Base-by-base conservation (phyloP, 1,140 invertebrate species). In the Cyclina sinensis region DNA sequence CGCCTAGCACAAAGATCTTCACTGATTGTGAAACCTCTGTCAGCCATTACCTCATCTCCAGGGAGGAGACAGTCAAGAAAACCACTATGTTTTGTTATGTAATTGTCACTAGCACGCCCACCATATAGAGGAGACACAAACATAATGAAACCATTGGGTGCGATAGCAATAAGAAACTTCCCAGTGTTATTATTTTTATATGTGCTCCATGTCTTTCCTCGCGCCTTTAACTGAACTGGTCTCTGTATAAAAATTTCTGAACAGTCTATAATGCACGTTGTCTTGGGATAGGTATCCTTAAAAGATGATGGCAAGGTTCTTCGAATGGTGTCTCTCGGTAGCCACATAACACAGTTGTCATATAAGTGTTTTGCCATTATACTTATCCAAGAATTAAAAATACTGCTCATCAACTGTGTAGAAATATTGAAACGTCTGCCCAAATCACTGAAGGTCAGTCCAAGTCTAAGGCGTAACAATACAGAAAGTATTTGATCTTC, bases 151-250 rank as follows among this genome's bases (percentile, higher is more conserved):
- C 92, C 93, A 78, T 92, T 90, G 21, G 93, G 93, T 24, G 92
- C 91, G 51, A 91, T 93, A 14, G 86, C 94, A 30, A 94, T 78
- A 14, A 95, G 79, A 87, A 91, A 91, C 73, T 94, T 95, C 12
- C 37, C 48, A n/a, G 91, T 92, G 73, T 92, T 91, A 59, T 91
- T 80, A n/a, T 37, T 39, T 43, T 92, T 91, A 57, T 90, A 92
- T 9, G 21, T 59, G 4, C 46, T 76, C 57, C 76, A 91, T n/a
- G 89, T 92, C 35, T 89, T 35, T 18, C 9, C 43, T 65, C 86
- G 54, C 14, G 82, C 48, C n/a, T 59, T 51, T 18, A 81, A 46
- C 21, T 65, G 51, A 37, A 62, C 35, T 51, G 91, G 91, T 51
- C 78, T 88, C 82, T 92, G 90, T 37, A 92, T 91, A n/a, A 73